Percentiles rank a stretch among this genome's conserved stretches.
Evolutionary conservation across 2,113 vertebrate species (phyloP).

Genomic region (Ochotona princeps): DNA sequence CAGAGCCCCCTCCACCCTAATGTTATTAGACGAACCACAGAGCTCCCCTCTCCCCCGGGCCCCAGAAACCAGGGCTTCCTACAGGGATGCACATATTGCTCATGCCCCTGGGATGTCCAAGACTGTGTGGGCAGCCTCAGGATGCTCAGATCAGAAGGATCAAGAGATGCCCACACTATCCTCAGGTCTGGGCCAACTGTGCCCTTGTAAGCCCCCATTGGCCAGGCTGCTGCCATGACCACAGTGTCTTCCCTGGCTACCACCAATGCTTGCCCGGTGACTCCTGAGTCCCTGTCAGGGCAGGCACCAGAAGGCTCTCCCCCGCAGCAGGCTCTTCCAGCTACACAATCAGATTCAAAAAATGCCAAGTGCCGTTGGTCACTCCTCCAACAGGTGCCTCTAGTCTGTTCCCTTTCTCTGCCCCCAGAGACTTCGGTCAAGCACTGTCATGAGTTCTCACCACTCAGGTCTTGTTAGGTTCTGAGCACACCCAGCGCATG

Average conservation of each 20-base stretch:
- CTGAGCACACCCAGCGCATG: rapidly evolving
- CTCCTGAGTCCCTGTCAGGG: rapidly evolving
- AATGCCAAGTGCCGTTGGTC: rapidly evolving
- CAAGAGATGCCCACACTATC: background rate
- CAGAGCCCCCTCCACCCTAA: rapidly evolving
- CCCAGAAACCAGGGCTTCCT: background rate
- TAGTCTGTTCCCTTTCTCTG: too few relatives aligned
- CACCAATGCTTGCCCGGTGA: rapidly evolving
- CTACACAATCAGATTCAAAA: rapidly evolving
- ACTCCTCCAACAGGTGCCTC: background rate
- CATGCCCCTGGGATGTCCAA: background rate
- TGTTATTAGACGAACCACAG: rapidly evolving
- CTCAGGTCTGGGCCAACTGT: background rate
- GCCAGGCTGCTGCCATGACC: rapidly evolving
- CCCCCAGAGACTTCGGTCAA: background rate
- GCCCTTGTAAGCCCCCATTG: too few relatives aligned
- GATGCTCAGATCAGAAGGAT: background rate
- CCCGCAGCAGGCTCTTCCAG: too few relatives aligned
- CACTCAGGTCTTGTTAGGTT: background rate
- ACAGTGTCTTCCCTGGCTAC: rapidly evolving
- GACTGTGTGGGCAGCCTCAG: background rate
- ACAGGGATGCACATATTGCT: too few relatives aligned
- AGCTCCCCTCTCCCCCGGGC: rapidly evolving
- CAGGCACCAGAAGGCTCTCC: too few relatives aligned
- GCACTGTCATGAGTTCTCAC: rapidly evolving